phyloP scores from a whole-genome alignment of 2,888 invertebrate species.

The Aphodius granarius region DNA sequence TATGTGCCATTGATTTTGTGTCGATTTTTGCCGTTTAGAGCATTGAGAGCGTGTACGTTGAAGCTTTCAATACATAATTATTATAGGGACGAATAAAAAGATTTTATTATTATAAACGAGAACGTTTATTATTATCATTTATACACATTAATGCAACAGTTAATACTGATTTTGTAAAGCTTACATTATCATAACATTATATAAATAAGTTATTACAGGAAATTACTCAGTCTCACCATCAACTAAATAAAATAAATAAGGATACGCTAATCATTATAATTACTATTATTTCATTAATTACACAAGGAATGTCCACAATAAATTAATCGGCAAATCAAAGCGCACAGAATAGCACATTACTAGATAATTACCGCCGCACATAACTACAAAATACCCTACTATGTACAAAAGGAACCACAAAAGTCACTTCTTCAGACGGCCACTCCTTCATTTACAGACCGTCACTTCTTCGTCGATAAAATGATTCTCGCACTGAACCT shows the following conservation, averaged over 20 bases:
- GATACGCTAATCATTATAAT: slow-evolving; percentile 16
- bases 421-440: slow-evolving; percentile 77
- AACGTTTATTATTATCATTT: slow-evolving; percentile 16
- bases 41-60: too few relatives aligned
- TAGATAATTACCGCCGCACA: background rate
- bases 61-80: too few relatives aligned
- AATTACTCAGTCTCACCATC: slow-evolving; percentile 24
- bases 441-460: slow-evolving; percentile 91
- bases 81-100: background rate
- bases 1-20: too few relatives aligned
- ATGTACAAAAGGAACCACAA: background rate
- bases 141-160: slow-evolving; percentile 17
- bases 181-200: slow-evolving; percentile 6
- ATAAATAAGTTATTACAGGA: slow-evolving; percentile 15
- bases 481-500: slow-evolving; percentile 87
- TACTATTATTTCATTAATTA: slow-evolving; percentile 6
- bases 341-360: background rate
- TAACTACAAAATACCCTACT: background rate
- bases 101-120: slow-evolving; percentile 12
- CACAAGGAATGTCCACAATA: slow-evolving; percentile 20
- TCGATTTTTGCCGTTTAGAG: too few relatives aligned
- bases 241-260: slow-evolving; percentile 18
- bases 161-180: slow-evolving; percentile 28
- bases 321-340: slow-evolving; percentile 7
- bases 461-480: slow-evolving; percentile 86